Base-by-base conservation (phyloP, 2,888 invertebrate species). In the Calameuta pallipes region DNA sequence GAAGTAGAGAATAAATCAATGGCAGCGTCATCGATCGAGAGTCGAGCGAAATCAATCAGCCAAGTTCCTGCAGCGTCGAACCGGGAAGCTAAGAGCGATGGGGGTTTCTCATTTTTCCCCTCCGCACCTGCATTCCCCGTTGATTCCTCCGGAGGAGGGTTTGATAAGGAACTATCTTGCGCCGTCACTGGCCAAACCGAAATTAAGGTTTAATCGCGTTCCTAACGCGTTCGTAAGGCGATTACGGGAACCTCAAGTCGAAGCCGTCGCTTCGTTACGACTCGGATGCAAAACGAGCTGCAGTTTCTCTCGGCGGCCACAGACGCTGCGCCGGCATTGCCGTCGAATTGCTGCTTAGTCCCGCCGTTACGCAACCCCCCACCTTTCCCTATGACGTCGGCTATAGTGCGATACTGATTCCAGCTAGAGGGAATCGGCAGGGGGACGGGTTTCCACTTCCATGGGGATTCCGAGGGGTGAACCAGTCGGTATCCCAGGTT, bases 51-150 rank as follows among this genome's bases (percentile, higher is more conserved):
- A 85, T 84, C 83, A 87, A 84, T 85, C 74, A 83, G 83, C 83
- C 86, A 86, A 86, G 23, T 56, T 23, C 41, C 23, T 87, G 82
- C 82, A 81, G 75, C 79, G 81, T 83, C 83, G 84, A 84, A 83
- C 82, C 83, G 83, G 86, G 86, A 87, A 87, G 88, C 87, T 88
- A 87, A 87, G 85, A 85, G 85, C 85, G 83, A 85, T 85, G 86
- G 83, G 83, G 33, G 33, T 33, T 33, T 33, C 33, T 3, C 33
- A 1, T 80, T 79, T 69, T 33, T 73, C 68, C 1, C 36, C 13
- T 73, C 77, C 76, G 76, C 69, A 23, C 37, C 11, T 13, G 77
- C 74, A 75, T 76, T 37, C 68, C 77, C 77, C 71, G 68, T 74
- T 34, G 34, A 31, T 35, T 34, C n/a, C 12, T 56, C 69, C n/a